Evolutionary conservation across 2,113 vertebrate genomes (phyloP), one percentile per base, ranked within the genome.

Genomic region (Anhinga rufa): DNA sequence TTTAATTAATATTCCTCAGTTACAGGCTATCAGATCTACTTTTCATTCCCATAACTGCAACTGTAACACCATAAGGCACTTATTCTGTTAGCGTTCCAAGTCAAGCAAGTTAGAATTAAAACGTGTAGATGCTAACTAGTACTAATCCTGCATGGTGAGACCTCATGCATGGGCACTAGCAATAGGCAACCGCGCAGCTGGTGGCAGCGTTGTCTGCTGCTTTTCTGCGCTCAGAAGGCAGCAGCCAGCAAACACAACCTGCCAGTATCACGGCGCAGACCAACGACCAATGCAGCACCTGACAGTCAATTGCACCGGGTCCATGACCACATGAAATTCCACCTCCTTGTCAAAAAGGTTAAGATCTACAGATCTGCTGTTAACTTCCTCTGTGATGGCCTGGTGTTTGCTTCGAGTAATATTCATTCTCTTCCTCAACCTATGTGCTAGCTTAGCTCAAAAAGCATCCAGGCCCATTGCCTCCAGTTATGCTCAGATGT

Each of bases 81-180:
- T 36, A n/a, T 57, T 90, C 61, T 42, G 26, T 61, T 12, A 32
- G 25, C 40, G 42, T 10, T 78, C 3, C 3, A 6, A 60, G 57
- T 15, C 48, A 94, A 82, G 72, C 25, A 29, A 79, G 48, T 20
- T 7, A 28, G 32, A 42, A 51, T n/a, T 42, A 32, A 83, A 84
- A 64, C 0, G 3, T 2, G 9, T 2, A 69, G 49, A 69, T 18
- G 17, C 24, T 26, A 38, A 44, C 22, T 12, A 9, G 49, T 9
- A n/a, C 16, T 22, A 51, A 26, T 6, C 12, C 18, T 42, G 48
- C 14, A 26, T 0, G 7, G 69, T 21, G 61, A 55, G 79, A 52
- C 10, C 14, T 29, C 40, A 9, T 1, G 6, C 1, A 0, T 0
- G 9, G 61, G 19, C 60, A 58, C n/a, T 3, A 51, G 22, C 28